Evolutionary conservation across 2,113 vertebrate species (phyloP).

Genomic region (Eleginops maclovinus): DNA sequence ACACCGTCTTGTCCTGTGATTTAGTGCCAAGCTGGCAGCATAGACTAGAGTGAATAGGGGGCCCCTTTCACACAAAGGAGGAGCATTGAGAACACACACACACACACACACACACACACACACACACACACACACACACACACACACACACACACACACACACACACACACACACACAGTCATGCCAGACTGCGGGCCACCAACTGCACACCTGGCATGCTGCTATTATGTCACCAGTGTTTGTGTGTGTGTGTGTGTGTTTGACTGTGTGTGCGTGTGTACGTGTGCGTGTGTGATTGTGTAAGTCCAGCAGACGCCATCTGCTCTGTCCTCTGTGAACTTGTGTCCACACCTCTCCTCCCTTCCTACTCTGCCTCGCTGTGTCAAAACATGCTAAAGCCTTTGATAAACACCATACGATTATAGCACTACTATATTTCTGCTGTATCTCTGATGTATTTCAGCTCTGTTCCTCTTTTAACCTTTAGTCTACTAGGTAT

Average conservation of each 20-base stretch:
- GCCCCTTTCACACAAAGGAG: conserved; percentile 80
- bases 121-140: conserved; percentile 13
- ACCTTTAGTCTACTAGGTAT: not conserved
- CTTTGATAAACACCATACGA: not conserved
- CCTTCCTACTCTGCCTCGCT: conserved; percentile 33
- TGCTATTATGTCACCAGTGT: conserved; percentile 81
- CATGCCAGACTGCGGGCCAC: conserved; percentile 79
- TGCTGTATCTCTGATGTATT: too few species aligned
- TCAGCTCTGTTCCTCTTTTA: not conserved
- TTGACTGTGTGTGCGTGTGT: conserved; percentile 35
- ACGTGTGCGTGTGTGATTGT: conserved; percentile 60
- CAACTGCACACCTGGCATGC: conserved; percentile 81
- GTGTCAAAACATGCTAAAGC: conserved; percentile 30
- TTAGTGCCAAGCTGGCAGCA: conserved; percentile 83
- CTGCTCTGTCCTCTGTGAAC: conserved; percentile 82
- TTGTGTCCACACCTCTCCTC: conserved; percentile 65
- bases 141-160: conserved; percentile 43
- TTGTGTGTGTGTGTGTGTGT: conserved; percentile 26
- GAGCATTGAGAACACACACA: conserved; percentile 58
- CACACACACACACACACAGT: conserved; percentile 32
- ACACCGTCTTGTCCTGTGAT: conserved; percentile 76
- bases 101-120: conserved; percentile 16
- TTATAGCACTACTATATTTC: not conserved
- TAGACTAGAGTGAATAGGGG: conserved; percentile 78
- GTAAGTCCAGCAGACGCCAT: conserved; percentile 80